A percentile compares a stretch with the other conserved stretches of the same genome.
phyloP scores from a whole-genome alignment of 2,797 vertebrate species.

The Scomberomorus guttatus region DNA sequence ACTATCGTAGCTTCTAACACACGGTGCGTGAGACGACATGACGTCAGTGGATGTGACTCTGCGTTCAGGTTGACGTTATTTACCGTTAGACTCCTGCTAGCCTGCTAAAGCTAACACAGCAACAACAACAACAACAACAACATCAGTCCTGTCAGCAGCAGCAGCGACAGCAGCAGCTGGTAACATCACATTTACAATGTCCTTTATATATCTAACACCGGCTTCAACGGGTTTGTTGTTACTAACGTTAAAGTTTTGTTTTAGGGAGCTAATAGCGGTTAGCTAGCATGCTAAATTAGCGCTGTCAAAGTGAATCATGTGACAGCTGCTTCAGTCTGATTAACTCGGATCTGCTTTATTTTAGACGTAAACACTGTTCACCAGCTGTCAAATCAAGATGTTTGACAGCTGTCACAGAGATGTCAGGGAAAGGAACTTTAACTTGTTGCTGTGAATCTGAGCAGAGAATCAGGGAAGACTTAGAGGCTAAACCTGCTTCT shows the following conservation, averaged over 20 bases:
- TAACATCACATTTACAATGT: not conserved
- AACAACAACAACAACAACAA: conserved; percentile 11
- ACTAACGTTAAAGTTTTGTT: not conserved
- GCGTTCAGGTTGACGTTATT: not conserved
- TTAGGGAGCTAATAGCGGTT: not conserved
- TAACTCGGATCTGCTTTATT: not conserved
- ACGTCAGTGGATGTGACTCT: not conserved
- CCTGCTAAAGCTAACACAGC: conserved; percentile 17
- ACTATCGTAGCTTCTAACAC: not conserved
- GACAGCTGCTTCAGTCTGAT: not conserved
- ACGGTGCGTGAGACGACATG: conserved; percentile 7
- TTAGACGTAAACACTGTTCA: no score
- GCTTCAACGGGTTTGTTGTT: not conserved
- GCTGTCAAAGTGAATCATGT: conserved; percentile 22
- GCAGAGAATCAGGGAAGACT: no score
- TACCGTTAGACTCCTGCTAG: not conserved
- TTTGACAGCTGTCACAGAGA: not conserved
- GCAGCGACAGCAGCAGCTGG: not conserved
- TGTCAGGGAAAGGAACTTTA: not conserved
- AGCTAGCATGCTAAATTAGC: conserved; percentile 15
- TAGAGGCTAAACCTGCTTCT: no score
- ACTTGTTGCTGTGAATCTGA: no score
- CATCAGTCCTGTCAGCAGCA: conserved; percentile 6
- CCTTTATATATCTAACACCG: no score
- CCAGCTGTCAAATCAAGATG: not conserved